Evolutionary conservation across 1,140 invertebrate genomes (phyloP).

Genomic region (Paraescarpia echinospica): DNA sequence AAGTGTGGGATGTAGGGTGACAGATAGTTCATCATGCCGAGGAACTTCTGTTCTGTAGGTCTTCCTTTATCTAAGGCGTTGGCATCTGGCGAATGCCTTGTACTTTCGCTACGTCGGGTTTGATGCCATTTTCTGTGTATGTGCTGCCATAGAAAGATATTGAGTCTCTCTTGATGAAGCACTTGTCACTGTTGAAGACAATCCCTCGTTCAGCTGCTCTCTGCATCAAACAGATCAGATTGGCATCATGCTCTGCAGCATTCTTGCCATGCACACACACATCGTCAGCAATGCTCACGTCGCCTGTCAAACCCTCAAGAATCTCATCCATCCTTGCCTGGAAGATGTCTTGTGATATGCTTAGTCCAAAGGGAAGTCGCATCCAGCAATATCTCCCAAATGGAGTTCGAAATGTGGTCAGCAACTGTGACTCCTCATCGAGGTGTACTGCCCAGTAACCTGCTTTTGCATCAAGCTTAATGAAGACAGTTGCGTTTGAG

Average conservation of each 20-base stretch:
- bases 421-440: background rate
- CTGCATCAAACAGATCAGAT: background rate
- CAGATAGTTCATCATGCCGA: background rate
- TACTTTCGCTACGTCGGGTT: background rate
- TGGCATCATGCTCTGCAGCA: background rate
- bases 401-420: background rate
- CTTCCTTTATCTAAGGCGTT: background rate
- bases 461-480: background rate
- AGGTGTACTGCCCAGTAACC: background rate
- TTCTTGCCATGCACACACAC: background rate
- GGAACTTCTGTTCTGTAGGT: background rate
- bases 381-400: background rate
- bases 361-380: background rate
- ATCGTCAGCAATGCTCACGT: background rate
- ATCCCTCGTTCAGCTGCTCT: background rate
- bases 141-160: background rate
- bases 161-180: background rate
- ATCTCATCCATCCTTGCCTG: background rate
- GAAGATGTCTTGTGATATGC: background rate
- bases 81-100: background rate
- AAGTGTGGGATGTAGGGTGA: background rate
- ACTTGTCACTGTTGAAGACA: slow-evolving; percentile 2
- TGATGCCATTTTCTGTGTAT: background rate
- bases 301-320: background rate
- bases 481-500: background rate